A percentile compares a stretch with the other conserved stretches of the same genome.
These are phyloP conservation scores for Bemisia tabaci DNA, from an alignment of 1,140 invertebrate species.

Conservation along the genomic window DNA sequence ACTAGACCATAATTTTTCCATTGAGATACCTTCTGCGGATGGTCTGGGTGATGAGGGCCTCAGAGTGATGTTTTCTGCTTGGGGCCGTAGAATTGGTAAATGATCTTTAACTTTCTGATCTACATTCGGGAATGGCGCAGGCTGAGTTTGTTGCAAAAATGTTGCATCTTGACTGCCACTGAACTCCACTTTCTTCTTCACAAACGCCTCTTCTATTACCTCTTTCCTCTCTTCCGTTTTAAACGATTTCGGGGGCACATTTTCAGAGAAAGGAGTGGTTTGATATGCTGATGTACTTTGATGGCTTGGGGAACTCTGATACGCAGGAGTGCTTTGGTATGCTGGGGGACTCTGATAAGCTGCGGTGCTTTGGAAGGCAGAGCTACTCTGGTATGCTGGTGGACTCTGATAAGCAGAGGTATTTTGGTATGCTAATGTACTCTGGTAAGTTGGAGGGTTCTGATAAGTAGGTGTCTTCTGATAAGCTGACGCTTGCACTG, in stretches of 20 bases:
- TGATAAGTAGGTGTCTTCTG: neutral
- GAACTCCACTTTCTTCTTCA: constrained; percentile 13
- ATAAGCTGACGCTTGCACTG: neutral
- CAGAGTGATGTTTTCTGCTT: constrained; percentile 22
- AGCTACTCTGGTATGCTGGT: neutral
- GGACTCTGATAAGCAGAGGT: neutral
- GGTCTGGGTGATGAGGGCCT: constrained; percentile 33
- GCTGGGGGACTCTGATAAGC: neutral
- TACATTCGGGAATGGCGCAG: neutral
- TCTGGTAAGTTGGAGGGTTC: neutral
- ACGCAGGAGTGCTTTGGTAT: neutral
- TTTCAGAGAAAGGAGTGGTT: too few species aligned
- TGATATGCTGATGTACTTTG: too few species aligned
- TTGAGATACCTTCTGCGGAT: constrained; percentile 41
- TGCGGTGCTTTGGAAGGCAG: neutral
- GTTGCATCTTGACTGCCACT: constrained; percentile 10
- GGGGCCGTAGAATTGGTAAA: constrained; percentile 29
- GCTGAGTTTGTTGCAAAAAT: neutral
- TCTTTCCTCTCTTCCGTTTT: constrained; percentile 12
- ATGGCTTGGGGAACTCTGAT: too few species aligned
- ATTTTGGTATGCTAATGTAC: neutral
- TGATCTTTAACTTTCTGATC: neutral
- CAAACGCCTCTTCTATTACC: constrained; percentile 16
- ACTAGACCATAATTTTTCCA: constrained; percentile 44
- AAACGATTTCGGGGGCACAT: neutral